Evolutionary conservation across 2,113 vertebrate genomes (phyloP).

Genomic region (Peromyscus maniculatus): DNA sequence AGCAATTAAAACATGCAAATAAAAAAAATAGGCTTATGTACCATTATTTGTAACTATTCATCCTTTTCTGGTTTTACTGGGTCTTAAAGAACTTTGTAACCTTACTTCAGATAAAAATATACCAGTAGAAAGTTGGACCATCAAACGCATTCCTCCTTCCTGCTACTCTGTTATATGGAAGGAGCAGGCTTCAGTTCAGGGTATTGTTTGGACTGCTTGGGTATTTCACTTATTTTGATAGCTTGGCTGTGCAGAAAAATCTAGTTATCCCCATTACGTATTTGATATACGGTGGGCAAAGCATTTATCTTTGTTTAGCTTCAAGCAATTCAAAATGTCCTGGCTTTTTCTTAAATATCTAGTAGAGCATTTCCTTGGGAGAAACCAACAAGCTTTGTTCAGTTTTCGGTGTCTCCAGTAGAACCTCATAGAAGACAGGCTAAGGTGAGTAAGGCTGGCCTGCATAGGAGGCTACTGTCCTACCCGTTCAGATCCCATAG

Average conservation of each 20-base stretch:
- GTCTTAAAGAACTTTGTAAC: slow-evolving; percentile 33
- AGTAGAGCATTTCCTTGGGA: not conserved
- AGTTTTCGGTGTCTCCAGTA: not conserved
- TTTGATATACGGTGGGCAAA: not conserved
- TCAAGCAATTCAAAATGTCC: not conserved
- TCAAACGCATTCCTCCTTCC: not conserved
- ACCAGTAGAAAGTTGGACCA: slow-evolving; percentile 19
- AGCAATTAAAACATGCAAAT: slow-evolving; percentile 55
- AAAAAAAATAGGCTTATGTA: slow-evolving; percentile 2
- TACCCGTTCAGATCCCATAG: not conserved
- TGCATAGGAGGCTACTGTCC: not conserved
- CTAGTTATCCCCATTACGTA: not conserved
- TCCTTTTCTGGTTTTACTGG: slow-evolving; percentile 28
- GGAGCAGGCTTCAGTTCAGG: not conserved
- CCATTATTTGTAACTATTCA: not conserved
- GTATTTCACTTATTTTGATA: not conserved
- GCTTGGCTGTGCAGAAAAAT: not conserved
- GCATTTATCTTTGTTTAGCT: not conserved
- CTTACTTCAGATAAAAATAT: not conserved
- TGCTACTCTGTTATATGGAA: not conserved
- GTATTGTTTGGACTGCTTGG: not conserved
- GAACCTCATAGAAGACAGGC: not conserved
- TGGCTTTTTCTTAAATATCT: not conserved
- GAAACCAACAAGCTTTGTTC: not conserved
- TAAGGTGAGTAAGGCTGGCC: not conserved